Conservation (phyloP, 2,888 invertebrate genomes). For the Sisyra terminalis region DNA sequence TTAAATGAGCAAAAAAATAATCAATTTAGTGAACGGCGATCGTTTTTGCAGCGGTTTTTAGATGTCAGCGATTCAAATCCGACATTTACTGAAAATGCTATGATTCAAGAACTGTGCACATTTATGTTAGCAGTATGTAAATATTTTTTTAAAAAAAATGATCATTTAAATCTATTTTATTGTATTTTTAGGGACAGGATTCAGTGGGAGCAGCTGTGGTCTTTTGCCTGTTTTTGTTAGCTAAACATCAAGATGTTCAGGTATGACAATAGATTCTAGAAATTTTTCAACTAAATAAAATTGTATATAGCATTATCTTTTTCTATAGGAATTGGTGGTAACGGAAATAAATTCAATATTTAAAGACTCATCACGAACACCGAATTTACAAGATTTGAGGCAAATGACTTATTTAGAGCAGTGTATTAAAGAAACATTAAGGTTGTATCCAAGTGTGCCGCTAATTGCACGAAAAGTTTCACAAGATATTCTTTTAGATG, state of each 20-base stretch:
- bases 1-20: neutral
- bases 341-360: slow-evolving; percentile 33
- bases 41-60: slow-evolving; percentile 35
- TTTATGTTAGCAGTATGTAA: slow-evolving; percentile 39
- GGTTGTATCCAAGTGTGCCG: slow-evolving; percentile 50
- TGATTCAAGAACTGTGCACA: slow-evolving; percentile 40
- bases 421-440: slow-evolving; percentile 49
- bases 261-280: too few species aligned
- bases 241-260: slow-evolving; percentile 28
- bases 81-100: slow-evolving; percentile 35
- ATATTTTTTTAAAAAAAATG: neutral
- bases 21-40: slow-evolving; percentile 18
- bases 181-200: slow-evolving; percentile 32
- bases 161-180: neutral
- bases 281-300: too few species aligned
- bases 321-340: slow-evolving; percentile 25
- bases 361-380: slow-evolving; percentile 26
- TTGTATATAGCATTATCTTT: neutral
- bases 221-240: slow-evolving; percentile 35
- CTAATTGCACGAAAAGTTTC: slow-evolving; percentile 40
- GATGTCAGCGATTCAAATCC: slow-evolving; percentile 31
- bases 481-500: slow-evolving; percentile 39
- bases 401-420: slow-evolving; percentile 50
- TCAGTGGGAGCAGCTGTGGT: slow-evolving; percentile 39
- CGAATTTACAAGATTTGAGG: slow-evolving; percentile 38